Evolutionary conservation across 2,113 vertebrate species (phyloP).

Genomic region (Lepidothrix coronata): DNA sequence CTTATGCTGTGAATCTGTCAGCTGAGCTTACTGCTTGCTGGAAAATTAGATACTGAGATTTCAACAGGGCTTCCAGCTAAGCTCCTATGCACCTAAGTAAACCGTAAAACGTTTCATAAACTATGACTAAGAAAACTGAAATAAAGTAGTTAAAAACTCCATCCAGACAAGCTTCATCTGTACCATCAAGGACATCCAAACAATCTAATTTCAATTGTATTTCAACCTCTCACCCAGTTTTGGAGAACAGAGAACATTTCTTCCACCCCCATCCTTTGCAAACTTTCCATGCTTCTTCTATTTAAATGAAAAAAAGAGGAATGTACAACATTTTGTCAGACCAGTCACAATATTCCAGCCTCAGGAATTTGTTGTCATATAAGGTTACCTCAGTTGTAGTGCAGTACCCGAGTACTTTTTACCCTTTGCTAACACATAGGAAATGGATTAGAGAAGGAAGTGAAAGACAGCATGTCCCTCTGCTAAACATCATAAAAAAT

Average conservation of each 20-base stretch:
- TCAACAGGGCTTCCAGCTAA: background rate
- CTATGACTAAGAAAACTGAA: background rate
- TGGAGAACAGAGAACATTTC: constrained; percentile 3
- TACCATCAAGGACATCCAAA: background rate
- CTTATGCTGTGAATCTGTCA: background rate
- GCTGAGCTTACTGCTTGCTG: background rate
- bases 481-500: background rate
- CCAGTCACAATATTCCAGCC: background rate
- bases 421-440: background rate
- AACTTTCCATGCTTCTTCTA: background rate
- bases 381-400: background rate
- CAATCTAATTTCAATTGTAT: background rate
- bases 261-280: background rate
- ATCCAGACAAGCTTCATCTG: background rate
- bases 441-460: background rate
- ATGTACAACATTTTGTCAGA: constrained; percentile 1
- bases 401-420: background rate
- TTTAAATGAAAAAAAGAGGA: constrained; percentile 1
- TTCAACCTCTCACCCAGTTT: background rate
- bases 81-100: background rate
- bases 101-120: background rate
- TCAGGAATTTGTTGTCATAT: constrained; percentile 15
- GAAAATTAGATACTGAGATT: background rate
- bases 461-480: background rate
- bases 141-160: background rate